Evolutionary conservation across 2,113 vertebrate species (phyloP), one percentile per base, ranked within the genome.

Genomic region (Anarhynchus alexandrinus): DNA sequence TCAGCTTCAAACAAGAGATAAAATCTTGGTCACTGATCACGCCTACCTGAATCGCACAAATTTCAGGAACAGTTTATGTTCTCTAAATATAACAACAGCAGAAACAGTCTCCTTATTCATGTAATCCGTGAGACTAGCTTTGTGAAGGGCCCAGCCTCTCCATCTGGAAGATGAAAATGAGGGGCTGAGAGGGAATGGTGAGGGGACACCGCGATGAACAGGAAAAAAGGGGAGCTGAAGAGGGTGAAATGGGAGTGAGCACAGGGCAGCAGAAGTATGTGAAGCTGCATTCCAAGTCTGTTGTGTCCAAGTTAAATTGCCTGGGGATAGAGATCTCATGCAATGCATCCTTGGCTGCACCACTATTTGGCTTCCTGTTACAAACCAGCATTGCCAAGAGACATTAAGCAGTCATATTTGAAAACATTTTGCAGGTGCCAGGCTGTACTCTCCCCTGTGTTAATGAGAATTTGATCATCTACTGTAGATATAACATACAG

Each of bases 401-500:
- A 91, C 82, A 92, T 97, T 97, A 97, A 97, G 59, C 95, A 96
- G 97, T 88, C 88, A 91, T 88, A 96, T 97, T 96, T 96, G 95
- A 98, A 96, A 93, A 88, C 61, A 45, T 55, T 96, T 89, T 97
- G 85, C 94, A 97, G 96, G 82, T 97, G 97, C 96, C 95, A 97
- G 93, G 90, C 65, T 93, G 89, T 90, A 92, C 67, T 97, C 40
- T 97, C 34, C 84, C 88, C 93, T 69, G 45, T 72, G 92, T 81
- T 97, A 97, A 97, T 96, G 95, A 94, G 85, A 86, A 91, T 97
- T 97, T 97, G 94, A 98, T 97, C 90, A 95, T 91, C 92, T 86
- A 82, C 61, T 93, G 52, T 95, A 90, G 79, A 78, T 79, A 43
- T 34, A 93, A 76, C 82, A 76, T 86, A 95, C 26, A 91, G 76